Base-by-base conservation (phyloP, 2,888 invertebrate species). In the Rhyacophila evoluta region DNA sequence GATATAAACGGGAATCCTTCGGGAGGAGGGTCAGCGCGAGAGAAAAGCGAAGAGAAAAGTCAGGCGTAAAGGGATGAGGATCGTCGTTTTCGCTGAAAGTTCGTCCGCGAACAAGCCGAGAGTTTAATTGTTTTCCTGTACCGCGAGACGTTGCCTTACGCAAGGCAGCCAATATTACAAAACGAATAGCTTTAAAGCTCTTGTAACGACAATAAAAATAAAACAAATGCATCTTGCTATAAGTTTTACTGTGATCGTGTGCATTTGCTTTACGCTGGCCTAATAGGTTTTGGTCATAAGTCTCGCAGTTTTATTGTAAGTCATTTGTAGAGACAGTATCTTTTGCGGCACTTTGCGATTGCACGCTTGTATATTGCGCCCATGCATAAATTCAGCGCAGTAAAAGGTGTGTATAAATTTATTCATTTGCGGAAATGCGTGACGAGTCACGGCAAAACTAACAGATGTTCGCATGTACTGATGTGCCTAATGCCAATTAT, bases 51-150 rank as follows among this genome's bases (percentile, higher is more conserved):
- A n/a, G 28, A 10, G 28, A 74, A 85, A 86, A 85, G 85, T 85
- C 86, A 86, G 86, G 87, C 86, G 86, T 86, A 85, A 84, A 77
- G 67, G 74, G 78, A 78, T 77, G 75, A 75, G 68, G 74, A 33
- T 67, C 75, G 41, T 72, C 84, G 84, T 84, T 80, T 85, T 85
- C 85, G 85, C 85, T 83, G 86, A 87, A 88, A 88, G 86, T 88
- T 87, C 85, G 69, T 84, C 84, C 83, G 84, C 85, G 80, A 86
- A 85, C 87, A 85, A 87, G 86, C 86, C 85, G 86, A 88, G 87
- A 86, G 87, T 86, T 87, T 89, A 89, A 89, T 89, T 89, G 89
- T 89, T 88, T 87, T 86, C 86, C 87, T 87, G 85, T 85, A 84
- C 84, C 84, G 83, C 83, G 84, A 85, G 85, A 84, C 84, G 86